These are phyloP conservation scores for Hemichromis elongatus DNA, from an alignment of 2,113 vertebrate genomes.

Conservation along the genomic window DNA sequence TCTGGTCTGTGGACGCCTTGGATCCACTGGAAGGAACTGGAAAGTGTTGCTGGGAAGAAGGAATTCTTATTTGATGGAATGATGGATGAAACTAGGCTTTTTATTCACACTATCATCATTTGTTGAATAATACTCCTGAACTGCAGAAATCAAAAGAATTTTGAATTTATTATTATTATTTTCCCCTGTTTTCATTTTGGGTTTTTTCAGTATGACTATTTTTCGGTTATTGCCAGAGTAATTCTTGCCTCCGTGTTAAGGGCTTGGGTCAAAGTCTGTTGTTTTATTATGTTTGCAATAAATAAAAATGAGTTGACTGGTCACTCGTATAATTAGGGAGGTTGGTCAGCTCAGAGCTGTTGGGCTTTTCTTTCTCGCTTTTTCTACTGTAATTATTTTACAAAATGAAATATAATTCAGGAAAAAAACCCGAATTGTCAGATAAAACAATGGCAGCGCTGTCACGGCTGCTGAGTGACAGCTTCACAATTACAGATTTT, in stretches of 20 bases:
- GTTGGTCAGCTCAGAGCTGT: neutral
- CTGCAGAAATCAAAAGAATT: neutral
- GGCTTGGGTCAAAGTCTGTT: neutral
- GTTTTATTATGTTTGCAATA: neutral
- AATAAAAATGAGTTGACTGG: neutral
- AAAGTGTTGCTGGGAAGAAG: neutral
- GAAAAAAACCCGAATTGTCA: neutral
- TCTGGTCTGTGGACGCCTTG: neutral
- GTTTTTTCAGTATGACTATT: neutral
- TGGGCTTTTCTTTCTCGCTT: neutral
- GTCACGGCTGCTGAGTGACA: conserved; percentile 13
- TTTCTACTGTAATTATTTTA: neutral
- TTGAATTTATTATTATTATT: neutral
- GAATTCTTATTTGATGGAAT: neutral
- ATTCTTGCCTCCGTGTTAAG: neutral
- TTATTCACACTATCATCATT: neutral
- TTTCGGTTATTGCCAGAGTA: neutral
- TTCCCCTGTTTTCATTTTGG: neutral
- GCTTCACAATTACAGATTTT: neutral
- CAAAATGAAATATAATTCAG: neutral
- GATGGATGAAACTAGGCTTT: rapidly evolving
- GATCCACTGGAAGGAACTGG: neutral
- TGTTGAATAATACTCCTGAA: neutral
- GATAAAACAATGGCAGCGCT: neutral
- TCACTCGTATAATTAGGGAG: neutral